phyloP scores from a whole-genome alignment of 1,140 invertebrate genomes.

The Pissodes strobi region DNA sequence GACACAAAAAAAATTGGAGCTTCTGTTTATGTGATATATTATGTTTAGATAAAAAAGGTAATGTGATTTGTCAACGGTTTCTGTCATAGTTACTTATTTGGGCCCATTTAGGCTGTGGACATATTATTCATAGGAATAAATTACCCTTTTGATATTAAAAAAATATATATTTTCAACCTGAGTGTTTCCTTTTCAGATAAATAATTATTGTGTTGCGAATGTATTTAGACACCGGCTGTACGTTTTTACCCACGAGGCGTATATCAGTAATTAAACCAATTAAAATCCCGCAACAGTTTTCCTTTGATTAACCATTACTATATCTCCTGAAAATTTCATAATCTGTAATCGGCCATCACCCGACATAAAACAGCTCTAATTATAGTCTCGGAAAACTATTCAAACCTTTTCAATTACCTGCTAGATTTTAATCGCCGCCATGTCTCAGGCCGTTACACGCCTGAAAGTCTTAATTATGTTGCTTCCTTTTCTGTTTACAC shows the following conservation, averaged over 20 bases:
- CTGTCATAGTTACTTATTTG: too few species aligned
- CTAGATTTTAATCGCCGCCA: conserved; percentile 27
- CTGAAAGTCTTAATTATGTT: conserved; percentile 25
- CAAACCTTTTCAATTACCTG: conserved; percentile 33
- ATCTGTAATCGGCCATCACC: conserved; percentile 25
- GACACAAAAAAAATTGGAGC: too few species aligned
- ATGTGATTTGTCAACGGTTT: too few species aligned
- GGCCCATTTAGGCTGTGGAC: too few species aligned
- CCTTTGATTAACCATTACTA: not conserved
- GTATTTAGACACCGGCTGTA: conserved; percentile 12
- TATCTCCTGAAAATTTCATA: conserved; percentile 23
- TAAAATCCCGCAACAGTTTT: conserved; percentile 1
- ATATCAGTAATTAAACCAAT: conserved; percentile 6
- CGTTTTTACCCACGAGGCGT: not conserved
- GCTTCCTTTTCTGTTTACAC: conserved; percentile 20
- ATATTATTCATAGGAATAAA: too few species aligned
- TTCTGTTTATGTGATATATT: too few species aligned
- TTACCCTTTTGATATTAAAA: too few species aligned
- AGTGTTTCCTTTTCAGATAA: too few species aligned
- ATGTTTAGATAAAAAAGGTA: too few species aligned
- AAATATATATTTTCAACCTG: too few species aligned
- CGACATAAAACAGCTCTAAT: conserved; percentile 17
- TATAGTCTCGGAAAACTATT: conserved; percentile 31
- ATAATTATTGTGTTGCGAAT: too few species aligned
- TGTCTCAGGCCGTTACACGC: conserved; percentile 18